Conservation (phyloP, 2,888 invertebrate species). For the Tachina lurida region DNA sequence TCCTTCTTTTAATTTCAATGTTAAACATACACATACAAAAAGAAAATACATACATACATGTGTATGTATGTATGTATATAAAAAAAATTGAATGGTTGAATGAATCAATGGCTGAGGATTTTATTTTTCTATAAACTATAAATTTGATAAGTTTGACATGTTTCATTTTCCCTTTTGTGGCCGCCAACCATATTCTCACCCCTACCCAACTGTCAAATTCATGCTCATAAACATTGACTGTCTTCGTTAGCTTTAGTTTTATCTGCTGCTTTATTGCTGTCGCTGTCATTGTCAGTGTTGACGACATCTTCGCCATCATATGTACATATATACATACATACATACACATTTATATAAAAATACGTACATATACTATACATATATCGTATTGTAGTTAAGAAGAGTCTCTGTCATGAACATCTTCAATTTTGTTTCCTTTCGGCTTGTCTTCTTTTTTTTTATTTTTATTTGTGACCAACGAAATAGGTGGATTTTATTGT, state of each 20-base stretch:
- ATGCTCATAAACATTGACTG: conserved; percentile 52
- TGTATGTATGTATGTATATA: too few species aligned
- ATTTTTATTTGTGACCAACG: background rate
- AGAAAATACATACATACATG: too few species aligned
- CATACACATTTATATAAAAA: too few species aligned
- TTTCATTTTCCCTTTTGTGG: conserved; percentile 62
- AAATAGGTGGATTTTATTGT: conserved; percentile 80
- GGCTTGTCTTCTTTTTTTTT: conserved; percentile 1
- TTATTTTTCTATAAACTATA: conserved; percentile 62
- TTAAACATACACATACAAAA: conserved; percentile 7
- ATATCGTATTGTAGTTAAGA: conserved; percentile 1
- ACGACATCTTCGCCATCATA: conserved; percentile 31
- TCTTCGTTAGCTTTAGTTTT: conserved; percentile 46
- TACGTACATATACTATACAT: background rate
- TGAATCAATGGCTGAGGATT: conserved; percentile 56
- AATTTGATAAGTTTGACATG: conserved; percentile 70
- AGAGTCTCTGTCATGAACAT: conserved; percentile 27
- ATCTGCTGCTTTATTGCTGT: conserved; percentile 2
- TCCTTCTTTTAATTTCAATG: conserved; percentile 55
- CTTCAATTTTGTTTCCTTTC: conserved; percentile 52
- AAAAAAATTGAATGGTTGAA: conserved; percentile 48
- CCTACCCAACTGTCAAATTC: conserved; percentile 55
- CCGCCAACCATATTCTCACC: conserved; percentile 67
- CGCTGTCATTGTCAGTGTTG: conserved; percentile 12
- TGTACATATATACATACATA: background rate